Percentiles rank a stretch among this genome's conserved stretches.
Evolutionary conservation across 2,888 invertebrate species (phyloP).

Genomic region (Coenonympha glycerion): DNA sequence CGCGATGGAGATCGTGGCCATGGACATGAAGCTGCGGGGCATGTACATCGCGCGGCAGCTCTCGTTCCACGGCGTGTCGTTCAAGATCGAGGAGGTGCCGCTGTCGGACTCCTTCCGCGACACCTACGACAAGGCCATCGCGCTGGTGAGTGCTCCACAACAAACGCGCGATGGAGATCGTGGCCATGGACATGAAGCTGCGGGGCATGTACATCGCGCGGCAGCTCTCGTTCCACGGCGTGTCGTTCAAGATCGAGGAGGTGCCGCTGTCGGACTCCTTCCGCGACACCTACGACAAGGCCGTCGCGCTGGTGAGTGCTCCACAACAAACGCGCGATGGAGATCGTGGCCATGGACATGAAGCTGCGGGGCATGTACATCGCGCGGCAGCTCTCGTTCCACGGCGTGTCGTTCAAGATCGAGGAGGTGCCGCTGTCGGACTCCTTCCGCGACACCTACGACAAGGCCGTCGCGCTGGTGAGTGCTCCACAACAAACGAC

Average conservation of each 20-base stretch:
- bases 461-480: conserved; percentile 91
- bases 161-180: conserved; percentile 95
- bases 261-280: conserved; percentile 92
- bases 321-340: conserved; percentile 76
- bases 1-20: conserved; percentile 99
- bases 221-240: conserved; percentile 98
- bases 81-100: conserved; percentile 97
- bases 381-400: conserved; percentile 97
- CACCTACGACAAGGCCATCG: conserved; percentile 95
- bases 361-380: conserved; percentile 99
- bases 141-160: conserved; percentile 76
- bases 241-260: conserved; percentile 97
- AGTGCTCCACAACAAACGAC: conserved; percentile 37
- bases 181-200: conserved; percentile 99
- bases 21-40: conserved; percentile 99
- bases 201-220: conserved; percentile 99
- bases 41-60: conserved; percentile 99
- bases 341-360: conserved; percentile 99
- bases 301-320: conserved; percentile 84
- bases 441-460: conserved; percentile 93
- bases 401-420: conserved; percentile 97
- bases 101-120: conserved; percentile 89
- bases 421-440: conserved; percentile 94
- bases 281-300: conserved; percentile 92
- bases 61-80: conserved; percentile 98